Conservation (phyloP, 2,113 vertebrate genomes). For the Upupa epops region DNA sequence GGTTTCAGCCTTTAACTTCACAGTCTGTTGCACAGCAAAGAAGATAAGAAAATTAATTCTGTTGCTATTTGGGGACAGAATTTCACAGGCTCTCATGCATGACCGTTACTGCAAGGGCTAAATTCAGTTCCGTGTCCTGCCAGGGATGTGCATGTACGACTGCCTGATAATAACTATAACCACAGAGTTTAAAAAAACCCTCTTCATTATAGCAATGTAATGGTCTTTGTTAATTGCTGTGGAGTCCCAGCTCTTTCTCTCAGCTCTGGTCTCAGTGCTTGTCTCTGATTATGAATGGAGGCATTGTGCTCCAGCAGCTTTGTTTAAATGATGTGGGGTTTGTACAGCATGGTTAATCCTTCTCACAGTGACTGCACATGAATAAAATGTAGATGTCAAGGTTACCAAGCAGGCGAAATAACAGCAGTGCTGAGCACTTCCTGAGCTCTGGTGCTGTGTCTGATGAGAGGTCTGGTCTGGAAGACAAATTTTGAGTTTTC, state of each 20-base stretch:
- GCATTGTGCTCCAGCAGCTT: background rate
- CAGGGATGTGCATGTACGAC: background rate
- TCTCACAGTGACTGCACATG: background rate
- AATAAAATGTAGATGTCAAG: background rate
- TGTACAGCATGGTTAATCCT: background rate
- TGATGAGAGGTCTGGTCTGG: background rate
- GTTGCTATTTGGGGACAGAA: background rate
- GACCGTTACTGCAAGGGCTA: background rate
- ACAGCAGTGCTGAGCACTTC: background rate
- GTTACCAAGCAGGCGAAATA: background rate
- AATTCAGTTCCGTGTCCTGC: background rate
- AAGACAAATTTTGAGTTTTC: fast-evolving
- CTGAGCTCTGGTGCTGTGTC: background rate
- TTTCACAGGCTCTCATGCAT: background rate
- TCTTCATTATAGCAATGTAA: background rate
- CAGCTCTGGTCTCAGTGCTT: background rate
- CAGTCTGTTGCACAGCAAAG: background rate
- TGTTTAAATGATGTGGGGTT: background rate
- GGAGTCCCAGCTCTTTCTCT: background rate
- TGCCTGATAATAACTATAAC: background rate
- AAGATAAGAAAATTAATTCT: background rate
- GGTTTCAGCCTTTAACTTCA: background rate
- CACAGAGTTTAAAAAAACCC: background rate
- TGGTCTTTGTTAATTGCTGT: background rate
- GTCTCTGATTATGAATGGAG: background rate